Evolutionary conservation across 2,113 vertebrate species (phyloP).

Genomic region (Cavia porcellus): DNA sequence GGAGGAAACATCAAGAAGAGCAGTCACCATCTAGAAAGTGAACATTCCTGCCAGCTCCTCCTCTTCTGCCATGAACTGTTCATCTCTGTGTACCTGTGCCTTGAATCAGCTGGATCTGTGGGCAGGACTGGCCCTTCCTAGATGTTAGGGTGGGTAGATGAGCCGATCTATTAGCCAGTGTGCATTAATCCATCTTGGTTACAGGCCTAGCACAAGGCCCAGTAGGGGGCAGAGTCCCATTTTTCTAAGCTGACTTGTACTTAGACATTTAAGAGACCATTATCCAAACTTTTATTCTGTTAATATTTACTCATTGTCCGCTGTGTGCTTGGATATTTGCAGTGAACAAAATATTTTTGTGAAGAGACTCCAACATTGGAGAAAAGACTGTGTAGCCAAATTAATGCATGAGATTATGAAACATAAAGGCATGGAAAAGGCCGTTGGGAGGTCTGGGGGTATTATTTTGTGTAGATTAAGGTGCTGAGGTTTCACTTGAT

Average conservation of each 20-base stretch:
- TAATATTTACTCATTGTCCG: background rate
- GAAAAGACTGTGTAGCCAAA: background rate
- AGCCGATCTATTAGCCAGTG: background rate
- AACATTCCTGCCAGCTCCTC: background rate
- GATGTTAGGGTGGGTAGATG: background rate
- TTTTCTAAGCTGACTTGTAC: background rate
- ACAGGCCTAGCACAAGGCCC: background rate
- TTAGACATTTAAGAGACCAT: background rate
- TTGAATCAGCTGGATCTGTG: background rate
- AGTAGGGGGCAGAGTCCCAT: background rate
- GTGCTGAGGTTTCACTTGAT: background rate
- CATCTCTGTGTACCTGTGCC: too few species aligned
- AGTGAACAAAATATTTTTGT: background rate
- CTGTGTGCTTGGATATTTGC: background rate
- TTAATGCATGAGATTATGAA: background rate
- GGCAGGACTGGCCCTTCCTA: background rate
- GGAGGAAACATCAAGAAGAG: background rate
- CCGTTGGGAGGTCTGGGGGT: background rate
- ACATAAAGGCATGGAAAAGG: background rate
- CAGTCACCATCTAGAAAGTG: background rate
- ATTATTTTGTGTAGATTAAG: background rate
- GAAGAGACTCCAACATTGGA: fast-evolving
- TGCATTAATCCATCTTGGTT: background rate
- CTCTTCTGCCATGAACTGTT: background rate
- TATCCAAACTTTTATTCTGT: background rate